These are phyloP conservation scores for Paedocypris sp. DNA, from an alignment of 2,113 vertebrate genomes.

Conservation along the genomic window DNA sequence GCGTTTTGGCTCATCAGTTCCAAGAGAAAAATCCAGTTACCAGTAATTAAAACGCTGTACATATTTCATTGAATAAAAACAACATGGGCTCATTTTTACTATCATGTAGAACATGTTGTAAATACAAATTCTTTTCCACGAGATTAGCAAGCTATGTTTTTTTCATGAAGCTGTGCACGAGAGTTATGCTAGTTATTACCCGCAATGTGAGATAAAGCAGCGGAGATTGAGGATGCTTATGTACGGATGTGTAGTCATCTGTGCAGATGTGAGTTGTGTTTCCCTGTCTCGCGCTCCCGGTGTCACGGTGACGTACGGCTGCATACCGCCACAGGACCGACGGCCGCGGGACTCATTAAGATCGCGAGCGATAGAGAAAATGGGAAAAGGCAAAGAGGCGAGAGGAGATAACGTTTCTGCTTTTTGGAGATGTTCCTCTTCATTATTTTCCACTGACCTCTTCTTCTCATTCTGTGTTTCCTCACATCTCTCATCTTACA, in stretches of 20 bases:
- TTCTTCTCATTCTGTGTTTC: slow-evolving; percentile 33
- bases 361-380: slow-evolving; percentile 59
- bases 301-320: slow-evolving; percentile 52
- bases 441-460: slow-evolving; percentile 50
- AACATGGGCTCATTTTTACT: too few species aligned
- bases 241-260: background rate
- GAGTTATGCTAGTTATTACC: too few species aligned
- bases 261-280: slow-evolving; percentile 15
- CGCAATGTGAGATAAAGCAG: background rate
- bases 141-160: too few species aligned
- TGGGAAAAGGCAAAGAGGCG: slow-evolving; percentile 38
- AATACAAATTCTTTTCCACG: too few species aligned
- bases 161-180: too few species aligned
- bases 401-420: slow-evolving; percentile 55
- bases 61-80: too few species aligned
- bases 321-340: slow-evolving; percentile 49
- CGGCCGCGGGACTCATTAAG: slow-evolving; percentile 61
- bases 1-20: too few species aligned
- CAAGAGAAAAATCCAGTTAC: too few species aligned
- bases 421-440: slow-evolving; percentile 61
- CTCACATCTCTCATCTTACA: slow-evolving; percentile 12
- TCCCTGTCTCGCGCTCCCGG: slow-evolving; percentile 40
- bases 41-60: too few species aligned
- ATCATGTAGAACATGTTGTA: too few species aligned
- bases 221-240: background rate